Evolutionary conservation across 2,797 vertebrate species (phyloP), one percentile per base, ranked within the genome.

Genomic region (Yasuhikotakia modesta): DNA sequence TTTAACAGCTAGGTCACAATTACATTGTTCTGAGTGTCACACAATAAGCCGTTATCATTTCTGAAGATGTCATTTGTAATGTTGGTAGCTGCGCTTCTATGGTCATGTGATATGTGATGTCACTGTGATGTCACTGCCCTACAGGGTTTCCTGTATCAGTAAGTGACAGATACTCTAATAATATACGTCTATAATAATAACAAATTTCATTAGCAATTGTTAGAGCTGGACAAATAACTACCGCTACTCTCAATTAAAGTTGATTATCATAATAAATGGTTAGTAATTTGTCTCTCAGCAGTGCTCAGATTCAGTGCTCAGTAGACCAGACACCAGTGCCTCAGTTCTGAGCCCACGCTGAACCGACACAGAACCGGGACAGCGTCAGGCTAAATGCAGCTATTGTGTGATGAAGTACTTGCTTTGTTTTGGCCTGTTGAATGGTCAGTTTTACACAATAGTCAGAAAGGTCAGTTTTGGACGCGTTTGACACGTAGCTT

Each of bases 381-480:
- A 43, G 48, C 32, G 1, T 12, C 12, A 2, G 14, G 2, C 27
- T 75, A 58, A 77, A 77, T 19, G 19, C 19, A 61, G 39, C 53
- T 5, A 24, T 61, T 77, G 66, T 76, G 45, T 48, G 17, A 7
- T 6, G 35, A 21, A 10, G 63, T 8, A 48, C 35, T 35, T n/a
- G 35, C 17, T 68, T 48, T 50, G 43, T 78, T 61, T 78, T 24
- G n/a, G 24, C 3, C 16, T 21, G 17, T 57, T 68, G 22, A 58
- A 13, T 21, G 24, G 22, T 48, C 65, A 48, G 35, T 50, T 30
- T 1, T 60, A 13, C 24, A 76, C 57, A 52, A 70, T 64, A 46
- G 16, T 24, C 11, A 24, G 50, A 67, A 67, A 76, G 60, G 60
- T 61, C 55, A 61, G 39, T 69, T 76, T 16, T 69, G 53, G 12